Percentiles rank a stretch among this genome's conserved stretches.
Conservation (phyloP, 2,888 invertebrate genomes). For the Nomada fabriciana region DNA sequence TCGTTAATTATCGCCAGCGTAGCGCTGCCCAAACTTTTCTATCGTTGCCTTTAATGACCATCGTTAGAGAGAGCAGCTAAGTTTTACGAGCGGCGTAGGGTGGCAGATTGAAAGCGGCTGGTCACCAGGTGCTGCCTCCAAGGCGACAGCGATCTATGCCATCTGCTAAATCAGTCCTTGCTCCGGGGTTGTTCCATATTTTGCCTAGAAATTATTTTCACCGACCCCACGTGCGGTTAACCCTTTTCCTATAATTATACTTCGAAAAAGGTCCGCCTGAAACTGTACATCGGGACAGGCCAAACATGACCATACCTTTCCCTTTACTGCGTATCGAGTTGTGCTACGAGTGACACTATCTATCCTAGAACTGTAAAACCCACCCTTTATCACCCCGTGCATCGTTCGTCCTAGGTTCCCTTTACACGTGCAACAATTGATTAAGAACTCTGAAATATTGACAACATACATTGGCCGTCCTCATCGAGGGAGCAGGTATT, state of each 20-base stretch:
- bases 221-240: not conserved
- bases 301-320: not conserved
- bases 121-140: conserved; percentile 66
- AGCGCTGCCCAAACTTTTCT: conserved; percentile 68
- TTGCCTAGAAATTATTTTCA: conserved; percentile 25
- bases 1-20: conserved; percentile 70
- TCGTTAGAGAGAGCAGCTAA: conserved; percentile 51
- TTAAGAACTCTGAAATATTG: no score
- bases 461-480: no score
- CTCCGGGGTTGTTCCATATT: conserved; percentile 21
- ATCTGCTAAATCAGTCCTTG: conserved; percentile 61
- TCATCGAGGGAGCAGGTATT: no score
- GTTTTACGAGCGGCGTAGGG: conserved; percentile 62
- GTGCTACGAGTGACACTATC: no score
- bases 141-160: conserved; percentile 56
- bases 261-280: not conserved
- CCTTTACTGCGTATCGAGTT: no score
- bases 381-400: no score
- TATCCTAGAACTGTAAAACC: no score
- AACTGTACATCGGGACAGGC: not conserved
- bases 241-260: conserved; percentile 7
- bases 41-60: conserved; percentile 67
- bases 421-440: no score
- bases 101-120: conserved; percentile 71
- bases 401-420: no score